Base-by-base conservation (phyloP, 2,888 invertebrate species). In the Tortricodes alternella region DNA sequence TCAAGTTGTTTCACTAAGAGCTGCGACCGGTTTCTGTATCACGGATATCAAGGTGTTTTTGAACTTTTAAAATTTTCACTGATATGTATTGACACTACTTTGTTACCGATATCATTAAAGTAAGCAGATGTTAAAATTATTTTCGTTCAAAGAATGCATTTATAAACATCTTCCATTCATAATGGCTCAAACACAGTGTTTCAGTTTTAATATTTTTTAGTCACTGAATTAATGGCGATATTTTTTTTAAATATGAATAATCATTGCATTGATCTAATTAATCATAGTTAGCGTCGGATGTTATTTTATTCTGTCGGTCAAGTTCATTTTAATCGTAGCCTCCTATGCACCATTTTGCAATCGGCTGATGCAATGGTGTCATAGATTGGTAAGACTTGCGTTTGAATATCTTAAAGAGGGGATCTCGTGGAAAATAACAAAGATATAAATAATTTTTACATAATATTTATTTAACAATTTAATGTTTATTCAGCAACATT, bases 391-490 rank as follows among this genome's bases (percentile, higher is more conserved):
- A 60, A 48, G 37, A 53, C 21, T 27, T 15, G 34, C 18, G 21
- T 9, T 32, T 7, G 6, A 19, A 2, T 34, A 34, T 35, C 13
- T 32, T 8, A 21, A 35, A 29, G 7, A 9, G 9, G 19, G 11
- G 21, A 51, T 38, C 32, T 46, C 27, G 19, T 21, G 70, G 66
- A 71, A 67, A 67, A 58, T 62, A 13, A 18, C 27, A 27, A 1
- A n/a, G 6, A 11, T 15, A 1, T 59, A 62, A 59, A 58, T 58
- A 65, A 64, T 70, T 76, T 77, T 76, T 69, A 65, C 64, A 66
- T 74, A 77, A 74, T 79, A 74, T 87, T 83, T 85, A 85, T 83
- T 80, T 72, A 76, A 76, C 67, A 75, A 73, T 78, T 78, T 77
- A 68, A 76, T 76, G 74, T 75, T 73, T 72, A 70, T 73, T 72